These are phyloP conservation scores for Temnothorax curvispinosus DNA, from an alignment of 1,140 invertebrate species.

Conservation along the genomic window DNA sequence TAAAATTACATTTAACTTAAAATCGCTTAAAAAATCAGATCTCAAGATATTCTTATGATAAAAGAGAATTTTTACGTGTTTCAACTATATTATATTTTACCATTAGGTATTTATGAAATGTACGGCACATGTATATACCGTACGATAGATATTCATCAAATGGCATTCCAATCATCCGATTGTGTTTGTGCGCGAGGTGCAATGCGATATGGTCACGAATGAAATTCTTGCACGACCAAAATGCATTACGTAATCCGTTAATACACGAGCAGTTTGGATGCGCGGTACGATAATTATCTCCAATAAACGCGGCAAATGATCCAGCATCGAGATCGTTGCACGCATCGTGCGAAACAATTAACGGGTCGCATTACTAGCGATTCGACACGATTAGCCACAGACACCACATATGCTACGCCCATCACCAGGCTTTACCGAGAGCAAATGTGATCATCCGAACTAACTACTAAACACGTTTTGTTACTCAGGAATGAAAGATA, in stretches of 20 bases:
- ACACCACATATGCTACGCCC: neutral
- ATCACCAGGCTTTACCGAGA: constrained; percentile 1
- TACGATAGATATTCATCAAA: constrained; percentile 7
- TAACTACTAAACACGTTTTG: constrained; percentile 32
- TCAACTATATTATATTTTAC: neutral
- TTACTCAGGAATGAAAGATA: constrained; percentile 16
- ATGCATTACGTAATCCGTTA: constrained; percentile 50
- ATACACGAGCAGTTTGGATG: constrained; percentile 21
- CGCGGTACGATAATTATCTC: constrained; percentile 43
- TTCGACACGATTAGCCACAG: constrained; percentile 11
- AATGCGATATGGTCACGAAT: neutral
- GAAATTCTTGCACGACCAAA: constrained; percentile 50
- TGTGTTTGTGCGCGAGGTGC: neutral
- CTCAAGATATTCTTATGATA: neutral
- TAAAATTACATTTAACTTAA: neutral
- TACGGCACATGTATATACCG: neutral
- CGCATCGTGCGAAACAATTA: constrained; percentile 57
- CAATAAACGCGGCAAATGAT: constrained; percentile 27
- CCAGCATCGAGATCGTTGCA: neutral
- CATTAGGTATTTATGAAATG: neutral
- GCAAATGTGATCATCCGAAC: constrained; percentile 46
- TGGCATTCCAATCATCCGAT: constrained; percentile 22
- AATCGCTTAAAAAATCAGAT: neutral
- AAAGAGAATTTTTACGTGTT: neutral
- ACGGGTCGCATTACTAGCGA: constrained; percentile 28